Evolutionary conservation across 92 coral and sea anemone genomes (phyloP).

Genomic region (Epizoanthus ramosus): DNA sequence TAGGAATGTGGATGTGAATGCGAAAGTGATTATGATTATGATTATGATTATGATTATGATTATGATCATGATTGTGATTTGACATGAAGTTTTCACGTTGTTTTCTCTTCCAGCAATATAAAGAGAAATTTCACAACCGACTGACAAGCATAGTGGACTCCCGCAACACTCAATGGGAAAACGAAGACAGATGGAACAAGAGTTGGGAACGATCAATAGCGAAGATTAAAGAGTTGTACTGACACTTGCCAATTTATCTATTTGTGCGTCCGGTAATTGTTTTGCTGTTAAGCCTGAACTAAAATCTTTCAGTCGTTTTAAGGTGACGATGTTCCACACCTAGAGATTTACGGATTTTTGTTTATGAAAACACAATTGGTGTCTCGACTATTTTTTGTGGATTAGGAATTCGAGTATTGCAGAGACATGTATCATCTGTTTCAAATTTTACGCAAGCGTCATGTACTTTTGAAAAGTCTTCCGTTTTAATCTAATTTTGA

Average conservation of each 20-base stretch:
- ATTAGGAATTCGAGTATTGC: too few species aligned
- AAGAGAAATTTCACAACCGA: constrained; percentile 73
- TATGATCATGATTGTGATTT: neutral
- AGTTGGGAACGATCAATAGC: constrained; percentile 88
- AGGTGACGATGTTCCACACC: too few species aligned
- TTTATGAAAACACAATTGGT: too few species aligned
- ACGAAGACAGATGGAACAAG: constrained; percentile 85
- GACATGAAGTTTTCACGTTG: neutral
- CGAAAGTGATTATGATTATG: neutral
- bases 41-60: neutral
- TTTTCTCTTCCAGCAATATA: constrained; percentile 68
- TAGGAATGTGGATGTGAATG: too few species aligned
- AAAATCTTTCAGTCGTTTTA: too few species aligned
- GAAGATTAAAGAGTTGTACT: constrained; percentile 88
- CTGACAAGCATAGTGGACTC: constrained; percentile 60
- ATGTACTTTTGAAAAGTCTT: too few species aligned
- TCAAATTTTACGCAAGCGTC: too few species aligned
- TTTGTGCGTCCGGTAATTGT: neutral
- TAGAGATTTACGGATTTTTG: too few species aligned
- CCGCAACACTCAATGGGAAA: constrained; percentile 56
- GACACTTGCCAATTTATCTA: neutral
- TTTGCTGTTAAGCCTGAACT: neutral
- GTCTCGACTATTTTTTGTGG: too few species aligned
- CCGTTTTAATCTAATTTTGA: too few species aligned
- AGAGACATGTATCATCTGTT: too few species aligned